Base-by-base conservation (phyloP, 2,888 invertebrate genomes). In the Brassicogethes aeneus region DNA sequence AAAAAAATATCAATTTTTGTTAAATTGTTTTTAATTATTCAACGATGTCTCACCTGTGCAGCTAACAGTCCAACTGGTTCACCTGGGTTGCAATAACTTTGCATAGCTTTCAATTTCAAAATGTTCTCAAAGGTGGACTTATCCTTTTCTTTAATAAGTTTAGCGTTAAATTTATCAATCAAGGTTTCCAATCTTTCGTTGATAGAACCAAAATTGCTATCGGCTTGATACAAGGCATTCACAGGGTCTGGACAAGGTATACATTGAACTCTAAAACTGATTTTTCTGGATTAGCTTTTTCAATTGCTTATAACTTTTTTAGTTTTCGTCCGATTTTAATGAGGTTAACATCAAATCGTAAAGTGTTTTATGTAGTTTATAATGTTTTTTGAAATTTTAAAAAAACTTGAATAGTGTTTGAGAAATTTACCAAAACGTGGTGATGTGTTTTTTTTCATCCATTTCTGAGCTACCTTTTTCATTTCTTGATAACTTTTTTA, bases 51-150 rank as follows among this genome's bases (percentile, higher is more conserved):
- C 53, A 64, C 64, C 68, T 97, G 97, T 1, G 97, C 97, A 10
- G 99, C 97, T 47, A 99, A 68, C 14, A 96, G 70, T 2, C 96
- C 96, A 1, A 99, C 99, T 0, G 96, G 87, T 68, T 99, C 99
- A 0, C 99, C 99, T 0, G 97, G 92, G 16, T 80, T 79, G 15
- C 83, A 87, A 57, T 90, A 68, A 0, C 90, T 79, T 48, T 78
- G 79, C 64, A 89, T 77, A 37, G 79, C 77, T 66, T 92, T 92
- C 7, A 82, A 70, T 54, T 80, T 80, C 59, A 94, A 73, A 43
- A 90, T 73, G 43, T 86, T 79, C 12, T 74, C 64, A 42, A 93
- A 79, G 36, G 51, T 41, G 31, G 48, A 51, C 37, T 52, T 55
- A 2, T 17, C 39, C 50, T 34, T 71, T 64, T 39, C 74, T 64